Evolutionary conservation across 2,888 invertebrate genomes (phyloP), one percentile per base, ranked within the genome.

Genomic region (Venustoraphidia nigricollis): DNA sequence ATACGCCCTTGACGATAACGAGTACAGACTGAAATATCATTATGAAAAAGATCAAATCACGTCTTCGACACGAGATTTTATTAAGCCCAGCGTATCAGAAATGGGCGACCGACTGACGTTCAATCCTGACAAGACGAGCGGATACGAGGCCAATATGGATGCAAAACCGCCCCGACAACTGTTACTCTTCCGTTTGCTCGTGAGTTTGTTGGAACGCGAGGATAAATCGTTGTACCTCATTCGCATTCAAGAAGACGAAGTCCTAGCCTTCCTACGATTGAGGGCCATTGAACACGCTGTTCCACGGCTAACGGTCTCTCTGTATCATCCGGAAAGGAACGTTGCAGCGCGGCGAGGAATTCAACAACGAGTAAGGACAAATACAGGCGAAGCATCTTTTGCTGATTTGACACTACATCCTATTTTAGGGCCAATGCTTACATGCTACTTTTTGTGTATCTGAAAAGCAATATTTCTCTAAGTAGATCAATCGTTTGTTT

Each of bases 11-110:
- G 64, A 67, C 8, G 74, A 77, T 1, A 72, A 77, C 41, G 72
- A 75, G 36, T 80, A 83, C 45, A 69, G 71, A 37, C 58, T 84
- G 6, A 65, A 75, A 38, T 81, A 75, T 58, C 83, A 83, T 55
- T 81, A 81, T 55, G 76, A 68, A 0, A 70, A 73, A 50, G 77
- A 62, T 17, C 67, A 75, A 53, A 72, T 78, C 4, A 77, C 80
- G 0, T 77, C 79, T 51, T 72, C 77, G 10, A 81, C 75, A 0
- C 71, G 82, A 39, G 71, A 67, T 45, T 87, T 79, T 55, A 66
- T 71, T 2, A 86, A 84, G 57, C 85, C 87, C 0, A 75, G 79
- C 6, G 64, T 77, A 47, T 76, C 80, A 1, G 83, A 87, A 57
- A 78, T 81, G 56, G 83, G 81, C 0, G 77, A 81, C 6, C 75